Evolutionary conservation across 2,113 vertebrate species (phyloP), one percentile per base, ranked within the genome.

Genomic region (Hippoglossus stenolepis): DNA sequence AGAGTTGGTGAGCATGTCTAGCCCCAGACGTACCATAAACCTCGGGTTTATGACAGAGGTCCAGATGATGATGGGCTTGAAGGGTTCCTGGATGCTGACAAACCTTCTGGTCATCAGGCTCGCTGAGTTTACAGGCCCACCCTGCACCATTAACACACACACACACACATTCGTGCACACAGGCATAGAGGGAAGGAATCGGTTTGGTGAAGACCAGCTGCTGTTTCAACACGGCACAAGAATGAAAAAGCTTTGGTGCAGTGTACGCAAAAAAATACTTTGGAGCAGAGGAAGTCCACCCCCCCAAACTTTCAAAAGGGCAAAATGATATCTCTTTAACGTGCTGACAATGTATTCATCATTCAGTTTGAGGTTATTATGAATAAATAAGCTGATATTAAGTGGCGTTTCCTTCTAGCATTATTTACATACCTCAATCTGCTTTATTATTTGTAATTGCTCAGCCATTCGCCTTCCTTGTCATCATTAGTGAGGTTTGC

Each of bases 71-170:
- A 82, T 84, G 67, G 75, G 77, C 35, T 82, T 82, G 62, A 81
- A 85, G 47, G 77, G 84, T 84, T 88, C 75, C 85, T 76, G 20
- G 71, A 72, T 85, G 87, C 77, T 76, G 84, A 80, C 85, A 90
- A 87, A 83, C 76, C 28, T 89, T 81, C 62, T 78, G 77, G 72
- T 84, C 84, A 89, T 90, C 88, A 86, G 85, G 65, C 73, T 90
- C 73, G 71, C 81, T 73, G 81, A 69, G 57, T 90, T 91, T 90
- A 91, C 51, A 71, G 77, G 79, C 57, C 85, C 70, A 75, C 23
- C 13, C 51, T 85, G 87, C 67, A 24, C 80, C 60, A 82, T 87
- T 82, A 81, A 85, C 58, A 21, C 40, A 75, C 77, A 58, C 60
- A 63, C 23, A 23, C 40, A 49, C 62, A 66, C 65, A 74, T 45